A percentile compares a stretch with the other conserved stretches of the same genome.
Evolutionary conservation across 2,113 vertebrate genomes (phyloP).

Genomic region (Brienomyrus brachyistius): DNA sequence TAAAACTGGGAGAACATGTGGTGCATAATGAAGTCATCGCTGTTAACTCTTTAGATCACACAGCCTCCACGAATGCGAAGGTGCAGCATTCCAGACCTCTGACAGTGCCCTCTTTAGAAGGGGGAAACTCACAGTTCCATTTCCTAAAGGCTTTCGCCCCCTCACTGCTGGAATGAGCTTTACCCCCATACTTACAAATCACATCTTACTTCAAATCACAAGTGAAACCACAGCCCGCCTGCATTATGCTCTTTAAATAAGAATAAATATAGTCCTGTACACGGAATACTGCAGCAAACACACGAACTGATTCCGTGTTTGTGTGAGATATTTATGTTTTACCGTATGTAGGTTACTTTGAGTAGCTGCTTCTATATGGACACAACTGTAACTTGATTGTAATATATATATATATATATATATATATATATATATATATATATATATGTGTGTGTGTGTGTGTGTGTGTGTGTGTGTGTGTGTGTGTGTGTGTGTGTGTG

Average conservation of each 20-base stretch:
- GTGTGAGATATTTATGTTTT: not conserved
- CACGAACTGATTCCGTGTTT: not conserved
- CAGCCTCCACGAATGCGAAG: not conserved
- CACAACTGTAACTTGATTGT: not conserved
- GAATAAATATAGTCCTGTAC: not conserved
- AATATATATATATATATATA: too few species aligned
- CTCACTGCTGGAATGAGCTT: not conserved
- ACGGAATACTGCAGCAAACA: not conserved
- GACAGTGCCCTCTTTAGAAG: not conserved
- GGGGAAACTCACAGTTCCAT: not conserved
- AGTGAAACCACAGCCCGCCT: not conserved
- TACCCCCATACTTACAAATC: not conserved
- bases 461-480: too few species aligned
- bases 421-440: too few species aligned
- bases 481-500: too few species aligned
- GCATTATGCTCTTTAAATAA: not conserved
- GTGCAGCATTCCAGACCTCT: not conserved
- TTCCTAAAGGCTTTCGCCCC: not conserved
- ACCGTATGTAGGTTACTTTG: not conserved
- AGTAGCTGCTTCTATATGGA: not conserved
- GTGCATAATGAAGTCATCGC: not conserved
- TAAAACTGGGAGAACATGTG: not conserved
- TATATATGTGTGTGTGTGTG: too few species aligned
- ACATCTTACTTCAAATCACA: not conserved
- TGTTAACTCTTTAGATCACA: not conserved